These are phyloP conservation scores for Aleiodes testaceus DNA, from an alignment of 2,888 invertebrate species.

Conservation along the genomic window DNA sequence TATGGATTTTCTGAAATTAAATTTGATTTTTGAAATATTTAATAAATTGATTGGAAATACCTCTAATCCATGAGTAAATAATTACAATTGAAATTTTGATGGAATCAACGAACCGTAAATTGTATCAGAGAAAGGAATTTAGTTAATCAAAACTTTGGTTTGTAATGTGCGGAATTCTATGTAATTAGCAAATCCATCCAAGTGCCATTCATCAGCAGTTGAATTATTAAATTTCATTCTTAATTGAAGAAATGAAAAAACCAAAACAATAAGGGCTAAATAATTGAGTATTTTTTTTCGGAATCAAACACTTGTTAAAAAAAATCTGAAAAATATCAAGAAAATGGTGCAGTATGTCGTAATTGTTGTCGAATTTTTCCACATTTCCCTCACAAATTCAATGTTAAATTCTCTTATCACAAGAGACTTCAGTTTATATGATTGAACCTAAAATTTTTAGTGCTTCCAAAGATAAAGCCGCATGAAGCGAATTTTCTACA, in stretches of 20 bases:
- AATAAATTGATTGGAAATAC: slow-evolving; percentile 10
- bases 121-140: slow-evolving; percentile 14
- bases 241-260: background rate
- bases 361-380: background rate
- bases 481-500: slow-evolving; percentile 15
- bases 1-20: too few relatives aligned
- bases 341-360: background rate
- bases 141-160: slow-evolving; percentile 14
- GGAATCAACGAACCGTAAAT: slow-evolving; percentile 26
- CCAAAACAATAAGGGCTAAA: too few relatives aligned
- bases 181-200: background rate
- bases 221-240: background rate
- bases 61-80: slow-evolving; percentile 19
- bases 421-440: background rate
- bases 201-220: background rate
- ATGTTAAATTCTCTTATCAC: background rate
- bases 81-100: slow-evolving; percentile 28
- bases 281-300: too few relatives aligned
- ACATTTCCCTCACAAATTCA: background rate
- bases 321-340: background rate
- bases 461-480: too few relatives aligned
- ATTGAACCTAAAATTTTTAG: background rate
- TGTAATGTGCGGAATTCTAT: background rate
- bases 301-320: too few relatives aligned
- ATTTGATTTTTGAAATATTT: background rate